Evolutionary conservation across 2,888 invertebrate species (phyloP), one percentile per base, ranked within the genome.

Genomic region (Temnothorax unifasciatus): DNA sequence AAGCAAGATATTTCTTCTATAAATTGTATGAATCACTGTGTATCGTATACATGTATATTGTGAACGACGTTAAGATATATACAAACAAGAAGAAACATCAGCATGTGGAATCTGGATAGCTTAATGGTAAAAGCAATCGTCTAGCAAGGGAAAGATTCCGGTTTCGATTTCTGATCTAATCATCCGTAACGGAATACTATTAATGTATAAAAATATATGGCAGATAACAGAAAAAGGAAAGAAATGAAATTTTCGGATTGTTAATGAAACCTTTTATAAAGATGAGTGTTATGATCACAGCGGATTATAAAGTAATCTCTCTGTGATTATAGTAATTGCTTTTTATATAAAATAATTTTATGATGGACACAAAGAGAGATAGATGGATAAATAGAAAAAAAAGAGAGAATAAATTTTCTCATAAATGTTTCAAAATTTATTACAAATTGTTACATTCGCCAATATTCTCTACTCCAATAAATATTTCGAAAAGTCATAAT

Each of bases 41-140:
- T 29, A 29, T 5, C 15, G 13, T 25, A 38, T 63, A 59, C 11
- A 38, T 61, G 6, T 61, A 34, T 61, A 61, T 18, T 6, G 15
- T 29, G 3, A 8, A 54, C 11, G 21, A 8, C 8, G 8, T 29
- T 57, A 57, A 6, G 15, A 61, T 61, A n/a, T 61, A 18, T 61
- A 61, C 38, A 61, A 57, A 57, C 11, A 18, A 59, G 18, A 29
- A 2, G n/a, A 63, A 38, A 63, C n/a, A 38, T 38, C n/a, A 38
- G n/a, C 34, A 0, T 34, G n/a, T 34, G 9, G 18, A n/a, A 34
- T n/a, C 11, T 34, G 0, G n/a, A 11, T 38, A 38, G 25, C 38
- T 34, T 63, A 63, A 63, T 57, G 57, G 57, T 25, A 57, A n/a
- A n/a, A 63, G n/a, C 34, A 63, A 63, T 63, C n/a, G 57, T 57